A percentile compares a stretch with the other conserved stretches of the same genome.
phyloP scores from a whole-genome alignment of 2,113 vertebrate species.

The Tragulus kanchil region DNA sequence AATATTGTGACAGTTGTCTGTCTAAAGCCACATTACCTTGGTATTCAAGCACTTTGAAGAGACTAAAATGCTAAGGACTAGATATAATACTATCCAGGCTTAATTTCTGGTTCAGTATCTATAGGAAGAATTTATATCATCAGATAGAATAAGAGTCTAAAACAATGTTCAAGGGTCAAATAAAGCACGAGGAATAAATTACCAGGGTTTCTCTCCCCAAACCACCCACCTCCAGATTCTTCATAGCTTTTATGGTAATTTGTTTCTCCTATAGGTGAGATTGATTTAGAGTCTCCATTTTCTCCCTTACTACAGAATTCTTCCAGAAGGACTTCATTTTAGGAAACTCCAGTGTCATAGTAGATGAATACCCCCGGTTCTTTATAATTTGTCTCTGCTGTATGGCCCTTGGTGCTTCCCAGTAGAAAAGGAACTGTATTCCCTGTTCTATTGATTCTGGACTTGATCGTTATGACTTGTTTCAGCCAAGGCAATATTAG shows the following conservation, averaged over 20 bases:
- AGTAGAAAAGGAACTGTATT: not conserved
- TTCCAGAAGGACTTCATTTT: constrained; percentile 20
- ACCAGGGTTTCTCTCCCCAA: not conserved
- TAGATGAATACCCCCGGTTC: not conserved
- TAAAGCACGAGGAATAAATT: not conserved
- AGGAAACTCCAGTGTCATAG: not conserved
- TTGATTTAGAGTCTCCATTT: not conserved
- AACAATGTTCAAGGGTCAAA: constrained; percentile 16
- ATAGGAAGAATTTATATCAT: not conserved
- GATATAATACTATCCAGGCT: not conserved
- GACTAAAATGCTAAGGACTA: not conserved
- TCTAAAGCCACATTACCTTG: not conserved
- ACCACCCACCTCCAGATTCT: not conserved
- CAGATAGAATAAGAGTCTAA: not conserved
- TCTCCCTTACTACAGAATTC: not conserved
- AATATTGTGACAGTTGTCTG: constrained; percentile 35
- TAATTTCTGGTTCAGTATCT: not conserved
- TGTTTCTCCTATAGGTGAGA: not conserved
- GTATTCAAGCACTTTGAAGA: constrained; percentile 21
- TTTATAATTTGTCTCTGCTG: not conserved
- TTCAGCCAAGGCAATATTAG: not conserved
- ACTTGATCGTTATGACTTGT: not conserved
- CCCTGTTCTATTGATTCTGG: not conserved
- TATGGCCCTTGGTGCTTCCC: not conserved
- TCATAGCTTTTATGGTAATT: not conserved